These are phyloP conservation scores for Acronicta aceris DNA, from an alignment of 2,888 invertebrate species.

Conservation along the genomic window DNA sequence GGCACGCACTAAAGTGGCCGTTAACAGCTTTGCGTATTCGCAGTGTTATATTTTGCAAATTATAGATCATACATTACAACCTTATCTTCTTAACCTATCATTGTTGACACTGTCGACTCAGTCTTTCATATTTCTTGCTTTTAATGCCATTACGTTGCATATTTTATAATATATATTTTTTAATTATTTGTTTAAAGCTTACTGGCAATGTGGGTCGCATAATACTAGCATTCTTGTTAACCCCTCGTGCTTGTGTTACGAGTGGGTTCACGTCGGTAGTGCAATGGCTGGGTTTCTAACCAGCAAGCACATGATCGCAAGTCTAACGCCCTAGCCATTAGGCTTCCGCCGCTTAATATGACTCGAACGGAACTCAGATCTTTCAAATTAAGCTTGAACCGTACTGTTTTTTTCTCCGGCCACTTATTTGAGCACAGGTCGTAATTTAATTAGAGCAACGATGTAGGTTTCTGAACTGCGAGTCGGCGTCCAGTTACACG, in stretches of 20 bases:
- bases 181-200: too few relatives aligned
- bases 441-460: slow-evolving; percentile 57
- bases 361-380: slow-evolving; percentile 2
- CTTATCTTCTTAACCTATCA: background rate
- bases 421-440: slow-evolving; percentile 46
- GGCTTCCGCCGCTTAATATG: too few relatives aligned
- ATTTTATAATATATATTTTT: too few relatives aligned
- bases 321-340: too few relatives aligned
- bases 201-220: too few relatives aligned
- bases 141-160: too few relatives aligned
- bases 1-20: slow-evolving; percentile 7
- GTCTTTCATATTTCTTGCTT: too few relatives aligned
- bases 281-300: too few relatives aligned
- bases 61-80: slow-evolving; percentile 6
- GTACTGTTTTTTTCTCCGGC: slow-evolving; percentile 11
- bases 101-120: background rate
- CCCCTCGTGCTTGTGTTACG: too few relatives aligned
- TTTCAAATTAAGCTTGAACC: slow-evolving; percentile 1
- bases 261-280: too few relatives aligned
- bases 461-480: slow-evolving; percentile 47
- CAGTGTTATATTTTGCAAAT: slow-evolving; percentile 2
- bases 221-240: too few relatives aligned
- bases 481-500: slow-evolving; percentile 40
- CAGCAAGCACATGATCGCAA: too few relatives aligned
- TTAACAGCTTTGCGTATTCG: slow-evolving; percentile 14